Evolutionary conservation across 2,888 invertebrate species (phyloP).

Genomic region (Megalurothrips usitatus): DNA sequence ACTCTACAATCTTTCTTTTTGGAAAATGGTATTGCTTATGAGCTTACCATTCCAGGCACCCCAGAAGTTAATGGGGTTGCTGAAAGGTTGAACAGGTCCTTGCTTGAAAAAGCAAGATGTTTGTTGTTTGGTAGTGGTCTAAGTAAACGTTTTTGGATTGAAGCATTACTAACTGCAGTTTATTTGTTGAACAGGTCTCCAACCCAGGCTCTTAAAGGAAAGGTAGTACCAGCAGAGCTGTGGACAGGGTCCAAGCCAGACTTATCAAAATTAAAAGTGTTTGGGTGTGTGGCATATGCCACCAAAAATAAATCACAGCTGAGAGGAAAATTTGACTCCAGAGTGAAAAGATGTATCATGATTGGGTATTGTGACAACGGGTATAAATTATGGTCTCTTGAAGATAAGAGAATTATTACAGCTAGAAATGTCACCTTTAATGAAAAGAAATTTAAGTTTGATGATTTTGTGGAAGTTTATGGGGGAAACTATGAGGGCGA

Average conservation of each 20-base stretch:
- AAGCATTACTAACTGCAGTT: neutral
- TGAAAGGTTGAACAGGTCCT: neutral
- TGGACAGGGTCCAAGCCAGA: neutral
- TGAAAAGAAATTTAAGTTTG: slow-evolving; percentile 24
- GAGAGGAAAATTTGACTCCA: slow-evolving; percentile 31
- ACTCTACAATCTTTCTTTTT: neutral
- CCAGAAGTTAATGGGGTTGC: neutral
- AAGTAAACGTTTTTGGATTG: neutral
- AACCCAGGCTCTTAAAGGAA: neutral
- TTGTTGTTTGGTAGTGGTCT: neutral
- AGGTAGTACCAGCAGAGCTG: neutral
- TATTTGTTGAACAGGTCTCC: neutral
- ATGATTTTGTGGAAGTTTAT: neutral
- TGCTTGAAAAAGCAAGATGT: neutral
- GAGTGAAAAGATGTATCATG: slow-evolving; percentile 33
- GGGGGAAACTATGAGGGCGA: neutral
- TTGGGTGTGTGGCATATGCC: neutral
- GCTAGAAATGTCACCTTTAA: slow-evolving; percentile 33
- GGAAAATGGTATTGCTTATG: neutral
- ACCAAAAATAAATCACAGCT: neutral
- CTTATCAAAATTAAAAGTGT: neutral
- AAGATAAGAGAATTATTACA: slow-evolving; percentile 31
- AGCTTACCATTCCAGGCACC: neutral
- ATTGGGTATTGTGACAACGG: slow-evolving; percentile 34
- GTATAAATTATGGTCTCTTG: slow-evolving; percentile 34